Evolutionary conservation across 2,113 vertebrate species (phyloP), one percentile per base, ranked within the genome.

Genomic region (Scartelaos histophorus): DNA sequence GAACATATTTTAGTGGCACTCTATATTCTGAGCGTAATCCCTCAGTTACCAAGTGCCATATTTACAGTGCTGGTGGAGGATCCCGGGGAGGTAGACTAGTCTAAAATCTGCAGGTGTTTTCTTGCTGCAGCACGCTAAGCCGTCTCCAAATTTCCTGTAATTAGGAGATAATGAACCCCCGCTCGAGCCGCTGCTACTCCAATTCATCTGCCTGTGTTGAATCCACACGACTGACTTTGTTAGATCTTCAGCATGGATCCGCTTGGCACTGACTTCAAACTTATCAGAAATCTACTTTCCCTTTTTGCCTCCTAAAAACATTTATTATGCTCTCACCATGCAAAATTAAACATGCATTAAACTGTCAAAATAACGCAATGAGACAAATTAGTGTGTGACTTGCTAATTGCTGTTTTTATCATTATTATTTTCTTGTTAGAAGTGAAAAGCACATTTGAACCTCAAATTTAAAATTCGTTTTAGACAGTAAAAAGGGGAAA

Each of bases 141-240:
- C 66, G 70, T 67, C 19, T 51, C 70, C 82, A 73, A 67, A 78
- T 86, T 87, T 81, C 25, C 17, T 76, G 82, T 90, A 91, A 92
- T 90, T 92, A 89, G 83, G 79, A 87, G 87, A 87, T 87, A 90
- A 92, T 89, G 80, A 86, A 84, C 79, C 72, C 56, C 24, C 70
- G 0, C 73, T 75, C 61, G 13, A 43, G 54, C 43, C 69, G 56
- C 73, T 51, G 67, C 82, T 74, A 81, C 65, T 78, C 76, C 46
- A 58, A 82, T 71, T 90, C 71, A 75, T 87, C 82, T 74, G 70
- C 74, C 80, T 68, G 68, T 67, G 80, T 71, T 80, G 78, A 80
- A 85, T 82, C 85, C 79, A 81, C 78, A 75, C 3, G 3, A 71
- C 69, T 47, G 78, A 84, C 78, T 86, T 72, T 38, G 69, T 83